These are phyloP conservation scores for Aricia artaxerxes DNA, from an alignment of 2,888 invertebrate species.

Conservation along the genomic window DNA sequence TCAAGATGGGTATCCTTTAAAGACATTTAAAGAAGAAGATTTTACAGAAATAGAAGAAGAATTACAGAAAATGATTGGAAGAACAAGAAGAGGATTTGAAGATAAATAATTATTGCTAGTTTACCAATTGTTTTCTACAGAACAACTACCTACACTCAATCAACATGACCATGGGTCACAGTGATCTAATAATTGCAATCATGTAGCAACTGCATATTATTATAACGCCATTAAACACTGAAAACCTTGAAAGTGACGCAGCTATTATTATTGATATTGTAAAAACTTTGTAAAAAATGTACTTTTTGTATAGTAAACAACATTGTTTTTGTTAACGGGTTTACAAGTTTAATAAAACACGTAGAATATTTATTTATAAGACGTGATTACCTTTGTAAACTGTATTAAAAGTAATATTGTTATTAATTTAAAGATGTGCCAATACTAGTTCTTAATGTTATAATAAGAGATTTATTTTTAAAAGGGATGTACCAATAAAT, in stretches of 20 bases:
- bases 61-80: neutral
- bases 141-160: neutral
- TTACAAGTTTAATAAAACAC: neutral
- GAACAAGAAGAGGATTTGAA: neutral
- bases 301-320: neutral
- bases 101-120: neutral
- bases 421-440: neutral
- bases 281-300: too few relatives aligned
- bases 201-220: neutral
- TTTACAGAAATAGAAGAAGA: neutral
- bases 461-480: neutral
- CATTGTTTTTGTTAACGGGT: neutral
- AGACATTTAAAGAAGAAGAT: neutral
- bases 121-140: neutral
- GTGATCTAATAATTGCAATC: neutral
- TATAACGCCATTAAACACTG: neutral
- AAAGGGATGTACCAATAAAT: too few relatives aligned
- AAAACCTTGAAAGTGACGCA: neutral
- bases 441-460: neutral
- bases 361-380: neutral
- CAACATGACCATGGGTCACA: neutral
- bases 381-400: too few relatives aligned
- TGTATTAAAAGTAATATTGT: too few relatives aligned
- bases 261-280: too few relatives aligned
- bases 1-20: slow-evolving; percentile 35